These are phyloP conservation scores for Epinephelus cyanopodus DNA, from an alignment of 2,113 vertebrate genomes.

Conservation along the genomic window DNA sequence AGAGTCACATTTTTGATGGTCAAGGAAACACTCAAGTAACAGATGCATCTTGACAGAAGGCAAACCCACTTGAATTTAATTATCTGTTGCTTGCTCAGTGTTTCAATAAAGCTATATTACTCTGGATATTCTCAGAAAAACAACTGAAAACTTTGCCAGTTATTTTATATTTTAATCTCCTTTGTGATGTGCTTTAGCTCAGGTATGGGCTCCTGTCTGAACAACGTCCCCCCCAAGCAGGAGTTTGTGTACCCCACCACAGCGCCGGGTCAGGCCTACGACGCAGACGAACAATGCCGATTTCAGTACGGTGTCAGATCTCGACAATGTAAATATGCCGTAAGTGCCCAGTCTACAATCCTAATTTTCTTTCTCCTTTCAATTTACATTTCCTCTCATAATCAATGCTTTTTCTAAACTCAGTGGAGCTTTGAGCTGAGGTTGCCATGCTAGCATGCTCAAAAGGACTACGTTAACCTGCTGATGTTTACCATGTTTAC, in stretches of 20 bases:
- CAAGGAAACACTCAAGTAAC: constrained; percentile 11
- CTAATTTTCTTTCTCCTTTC: constrained; percentile 6
- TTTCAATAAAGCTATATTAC: background rate
- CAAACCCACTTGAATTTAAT: background rate
- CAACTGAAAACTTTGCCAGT: background rate
- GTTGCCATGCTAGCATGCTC: background rate
- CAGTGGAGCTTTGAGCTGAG: background rate
- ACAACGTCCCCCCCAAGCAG: constrained; percentile 94
- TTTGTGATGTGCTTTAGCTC: constrained; percentile 83
- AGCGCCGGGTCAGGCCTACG: constrained; percentile 95
- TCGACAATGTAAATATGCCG: constrained; percentile 99
- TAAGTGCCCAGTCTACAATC: constrained; percentile 71
- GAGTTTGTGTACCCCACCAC: constrained; percentile 97
- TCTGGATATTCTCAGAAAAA: background rate
- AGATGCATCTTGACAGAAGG: background rate
- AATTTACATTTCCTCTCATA: background rate
- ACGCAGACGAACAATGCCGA: constrained; percentile 97
- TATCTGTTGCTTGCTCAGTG: background rate
- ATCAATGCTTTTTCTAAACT: background rate
- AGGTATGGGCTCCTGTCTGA: constrained; percentile 95
- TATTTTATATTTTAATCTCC: background rate
- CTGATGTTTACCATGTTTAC: too few species aligned
- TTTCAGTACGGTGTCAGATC: constrained; percentile 99
- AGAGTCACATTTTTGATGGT: constrained; percentile 15
- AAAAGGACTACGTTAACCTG: background rate